Percentiles rank a stretch among this genome's conserved stretches.
Conservation (phyloP, 2,888 invertebrate genomes). For the Xylophagus ater region DNA sequence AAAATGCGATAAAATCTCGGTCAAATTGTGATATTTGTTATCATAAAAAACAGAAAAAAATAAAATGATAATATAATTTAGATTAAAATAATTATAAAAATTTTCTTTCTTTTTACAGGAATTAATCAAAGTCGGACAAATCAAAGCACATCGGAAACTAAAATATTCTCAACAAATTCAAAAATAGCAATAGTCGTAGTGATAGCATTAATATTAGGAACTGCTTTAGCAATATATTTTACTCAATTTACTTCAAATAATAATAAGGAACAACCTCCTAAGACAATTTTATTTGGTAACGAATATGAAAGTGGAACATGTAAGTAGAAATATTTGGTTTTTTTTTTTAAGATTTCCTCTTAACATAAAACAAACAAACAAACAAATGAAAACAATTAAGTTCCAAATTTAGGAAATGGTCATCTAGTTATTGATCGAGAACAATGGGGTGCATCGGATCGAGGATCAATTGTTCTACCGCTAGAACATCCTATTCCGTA, state of each 20-base stretch:
- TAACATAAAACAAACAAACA: neutral
- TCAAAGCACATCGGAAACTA: conserved; percentile 19
- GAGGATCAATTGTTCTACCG: conserved; percentile 21
- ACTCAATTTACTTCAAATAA: conserved; percentile 18
- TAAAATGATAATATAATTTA: too few relatives aligned
- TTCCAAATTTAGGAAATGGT: conserved; percentile 39
- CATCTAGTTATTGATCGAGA: conserved; percentile 34
- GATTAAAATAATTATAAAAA: too few relatives aligned
- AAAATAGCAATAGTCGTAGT: conserved; percentile 27
- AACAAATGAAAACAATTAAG: conserved; percentile 18
- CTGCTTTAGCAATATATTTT: conserved; percentile 28
- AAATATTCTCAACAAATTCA: conserved; percentile 26
- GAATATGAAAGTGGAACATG: conserved; percentile 34
- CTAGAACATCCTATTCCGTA: conserved; percentile 38
- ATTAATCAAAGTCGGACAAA: conserved; percentile 23
- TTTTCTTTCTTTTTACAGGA: conserved; percentile 19
- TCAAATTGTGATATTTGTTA: too few relatives aligned
- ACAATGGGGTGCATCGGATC: conserved; percentile 35
- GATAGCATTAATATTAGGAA: conserved; percentile 24
- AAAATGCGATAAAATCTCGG: too few relatives aligned
- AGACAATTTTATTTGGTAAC: conserved; percentile 32
- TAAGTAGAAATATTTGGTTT: conserved; percentile 25
- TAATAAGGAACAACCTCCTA: conserved; percentile 10
- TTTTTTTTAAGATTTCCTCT: neutral
- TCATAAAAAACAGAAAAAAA: too few relatives aligned